A percentile compares a stretch with the other conserved stretches of the same genome.
These are phyloP conservation scores for Calcarius lapponicus DNA, from an alignment of 2,797 vertebrate genomes.

Conservation along the genomic window DNA sequence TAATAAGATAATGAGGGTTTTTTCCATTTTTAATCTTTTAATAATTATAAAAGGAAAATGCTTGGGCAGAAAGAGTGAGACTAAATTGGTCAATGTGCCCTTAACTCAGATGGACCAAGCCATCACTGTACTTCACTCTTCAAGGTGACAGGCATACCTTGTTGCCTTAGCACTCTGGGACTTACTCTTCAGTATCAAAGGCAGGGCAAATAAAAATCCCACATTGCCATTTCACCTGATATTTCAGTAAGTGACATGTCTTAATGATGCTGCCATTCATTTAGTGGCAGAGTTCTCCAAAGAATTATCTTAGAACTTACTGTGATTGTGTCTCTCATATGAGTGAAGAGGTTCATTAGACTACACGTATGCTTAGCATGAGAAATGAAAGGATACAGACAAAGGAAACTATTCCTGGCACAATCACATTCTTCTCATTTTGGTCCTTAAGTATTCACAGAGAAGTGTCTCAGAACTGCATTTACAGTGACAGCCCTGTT, in stretches of 20 bases:
- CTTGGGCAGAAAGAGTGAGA: not conserved
- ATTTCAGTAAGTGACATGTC: not conserved
- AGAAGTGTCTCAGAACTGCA: not conserved
- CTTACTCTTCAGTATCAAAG: accelerated
- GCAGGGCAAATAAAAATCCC: not conserved
- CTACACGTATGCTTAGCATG: not conserved
- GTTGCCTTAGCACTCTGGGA: not conserved
- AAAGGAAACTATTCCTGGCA: not conserved
- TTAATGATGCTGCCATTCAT: not conserved
- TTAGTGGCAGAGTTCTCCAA: not conserved
- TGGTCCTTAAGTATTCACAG: not conserved
- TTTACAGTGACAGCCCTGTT: not conserved
- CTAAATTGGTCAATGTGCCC: not conserved
- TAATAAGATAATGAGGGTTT: not conserved
- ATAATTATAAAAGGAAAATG: not conserved
- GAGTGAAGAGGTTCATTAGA: not conserved
- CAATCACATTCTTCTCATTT: not conserved
- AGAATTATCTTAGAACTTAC: not conserved
- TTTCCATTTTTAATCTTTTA: not conserved
- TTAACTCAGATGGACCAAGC: not conserved
- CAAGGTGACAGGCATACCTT: not conserved
- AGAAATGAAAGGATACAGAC: not conserved
- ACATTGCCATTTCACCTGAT: not conserved
- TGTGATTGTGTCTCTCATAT: not conserved
- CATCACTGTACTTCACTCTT: not conserved